Base-by-base conservation (phyloP, 2,113 vertebrate species). In the Athene noctua region DNA sequence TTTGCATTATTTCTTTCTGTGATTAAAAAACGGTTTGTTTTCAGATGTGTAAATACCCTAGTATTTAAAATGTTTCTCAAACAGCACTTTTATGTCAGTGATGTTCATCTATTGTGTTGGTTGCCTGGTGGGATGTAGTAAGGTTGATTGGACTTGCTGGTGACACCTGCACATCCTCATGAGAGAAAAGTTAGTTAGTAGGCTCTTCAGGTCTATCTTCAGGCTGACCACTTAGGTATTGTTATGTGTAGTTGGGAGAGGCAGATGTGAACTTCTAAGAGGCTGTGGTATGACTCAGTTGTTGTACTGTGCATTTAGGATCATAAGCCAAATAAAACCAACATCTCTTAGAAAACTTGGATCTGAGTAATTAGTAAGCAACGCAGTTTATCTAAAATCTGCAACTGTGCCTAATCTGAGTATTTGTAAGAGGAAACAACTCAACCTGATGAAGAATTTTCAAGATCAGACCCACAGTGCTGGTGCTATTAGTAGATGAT, bases 341-440 rank as follows among this genome's bases (percentile, higher is more conserved):
- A 38, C 30, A 81, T 49, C 61, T 92, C 49, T 63, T 65, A 68
- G 61, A 94, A 89, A 85, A 49, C 81, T 66, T 80, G 78, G 14
- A 58, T 86, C 71, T 80, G 58, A 83, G 59, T 86, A 83, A 34
- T 57, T 57, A 57, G 62, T 54, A 58, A 86, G 74, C 81, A 78
- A 40, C 1, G 4, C 7, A 11, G 58, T 70, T 94, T 92, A 89
- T 86, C 80, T 85, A 58, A 89, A 93, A 93, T 86, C 70, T 91
- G 86, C 62, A 72, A 27, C 36, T 68, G 27, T 66, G 47, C 83
- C 72, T 95, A 57, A 90, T 87, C 58, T 3, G 10, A 74, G 75
- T 78, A 81, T 86, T 95, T 73, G 73, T 81, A 89, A 73, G 62
- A 92, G 88, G 71, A 92, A 88, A 67, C 66, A 87, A 68, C 57